phyloP scores from a whole-genome alignment of 2,888 invertebrate genomes.

The Erynnis tages region DNA sequence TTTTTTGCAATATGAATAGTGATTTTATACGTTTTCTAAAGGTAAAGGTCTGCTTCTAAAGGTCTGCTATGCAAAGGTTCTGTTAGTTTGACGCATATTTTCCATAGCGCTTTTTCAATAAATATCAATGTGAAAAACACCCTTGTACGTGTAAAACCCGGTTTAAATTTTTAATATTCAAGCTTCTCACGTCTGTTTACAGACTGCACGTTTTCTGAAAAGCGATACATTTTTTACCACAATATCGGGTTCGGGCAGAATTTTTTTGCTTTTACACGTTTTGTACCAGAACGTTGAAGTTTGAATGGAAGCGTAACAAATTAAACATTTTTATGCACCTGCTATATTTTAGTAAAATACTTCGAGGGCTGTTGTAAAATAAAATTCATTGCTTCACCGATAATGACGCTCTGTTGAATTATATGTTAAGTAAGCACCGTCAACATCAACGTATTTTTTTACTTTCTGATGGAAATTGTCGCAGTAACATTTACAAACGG shows the following conservation, averaged over 20 bases:
- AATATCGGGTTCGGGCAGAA: conserved; percentile 23
- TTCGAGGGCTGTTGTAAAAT: conserved; percentile 1
- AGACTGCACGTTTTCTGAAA: conserved; percentile 24
- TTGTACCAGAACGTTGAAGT: conserved; percentile 10
- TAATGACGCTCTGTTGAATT: no score
- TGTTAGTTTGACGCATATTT: background rate
- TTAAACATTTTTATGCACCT: conserved; percentile 25
- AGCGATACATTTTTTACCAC: conserved; percentile 25
- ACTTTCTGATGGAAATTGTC: no score
- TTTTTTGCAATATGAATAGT: no score
- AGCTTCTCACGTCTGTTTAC: conserved; percentile 24
- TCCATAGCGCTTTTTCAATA: conserved; percentile 1
- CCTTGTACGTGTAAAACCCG: conserved; percentile 17
- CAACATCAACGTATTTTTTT: no score
- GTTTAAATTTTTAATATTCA: conserved; percentile 22
- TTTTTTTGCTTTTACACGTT: conserved; percentile 20
- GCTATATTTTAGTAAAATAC: conserved; percentile 15
- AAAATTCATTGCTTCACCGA: conserved; percentile 35
- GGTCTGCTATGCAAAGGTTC: no score
- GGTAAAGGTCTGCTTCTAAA: no score
- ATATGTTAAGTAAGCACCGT: no score
- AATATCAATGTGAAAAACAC: conserved; percentile 12
- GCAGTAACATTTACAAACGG: no score
- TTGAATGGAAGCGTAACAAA: conserved; percentile 27
- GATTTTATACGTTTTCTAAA: no score